Evolutionary conservation across 2,113 vertebrate genomes (phyloP).

Genomic region (human): DNA sequence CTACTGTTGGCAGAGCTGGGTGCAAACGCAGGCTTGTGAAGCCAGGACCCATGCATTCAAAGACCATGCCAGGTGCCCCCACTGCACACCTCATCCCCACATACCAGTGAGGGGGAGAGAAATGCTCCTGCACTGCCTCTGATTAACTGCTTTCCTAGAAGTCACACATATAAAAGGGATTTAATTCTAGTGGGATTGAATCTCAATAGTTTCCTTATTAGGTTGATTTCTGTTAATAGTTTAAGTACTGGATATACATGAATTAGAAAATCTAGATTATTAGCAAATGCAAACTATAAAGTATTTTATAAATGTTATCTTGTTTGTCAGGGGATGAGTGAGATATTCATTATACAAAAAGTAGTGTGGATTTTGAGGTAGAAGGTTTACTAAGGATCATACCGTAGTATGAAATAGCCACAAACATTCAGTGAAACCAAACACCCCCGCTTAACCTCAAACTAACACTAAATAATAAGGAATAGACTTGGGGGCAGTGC

Average conservation of each 20-base stretch:
- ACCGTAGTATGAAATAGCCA: neutral
- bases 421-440: neutral
- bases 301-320: neutral
- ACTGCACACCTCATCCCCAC: neutral
- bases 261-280: neutral
- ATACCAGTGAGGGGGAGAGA: neutral
- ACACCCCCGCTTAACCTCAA: neutral
- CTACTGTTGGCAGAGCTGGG: fast-evolving
- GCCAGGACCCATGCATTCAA: too few relatives aligned
- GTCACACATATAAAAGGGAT: fast-evolving
- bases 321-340: neutral
- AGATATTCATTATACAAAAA: neutral
- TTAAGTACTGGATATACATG: neutral
- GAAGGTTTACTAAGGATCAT: neutral
- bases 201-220: neutral
- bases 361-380: neutral
- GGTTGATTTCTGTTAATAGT: neutral
- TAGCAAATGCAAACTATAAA: neutral
- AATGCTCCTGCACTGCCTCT: neutral
- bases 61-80: neutral
- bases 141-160: fast-evolving
- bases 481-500: neutral
- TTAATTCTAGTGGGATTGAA: neutral
- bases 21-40: neutral
- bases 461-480: neutral